Conservation (phyloP, 2,113 vertebrate genomes). For the Alaudala cheleensis region DNA sequence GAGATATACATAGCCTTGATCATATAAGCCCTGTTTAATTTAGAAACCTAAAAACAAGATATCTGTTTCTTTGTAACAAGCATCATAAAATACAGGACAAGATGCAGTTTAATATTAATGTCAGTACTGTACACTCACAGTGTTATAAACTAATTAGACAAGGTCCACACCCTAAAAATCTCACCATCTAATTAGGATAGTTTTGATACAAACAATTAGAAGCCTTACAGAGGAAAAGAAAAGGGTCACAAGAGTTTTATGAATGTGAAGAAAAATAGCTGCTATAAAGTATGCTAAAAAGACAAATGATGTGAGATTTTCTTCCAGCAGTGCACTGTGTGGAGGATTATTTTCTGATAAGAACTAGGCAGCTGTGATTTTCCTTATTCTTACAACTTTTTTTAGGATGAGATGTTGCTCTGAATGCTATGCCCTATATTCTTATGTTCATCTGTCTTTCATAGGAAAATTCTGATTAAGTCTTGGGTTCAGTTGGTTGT, state of each 20-base stretch:
- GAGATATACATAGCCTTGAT: background rate
- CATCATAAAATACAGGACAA: background rate
- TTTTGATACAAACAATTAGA: background rate
- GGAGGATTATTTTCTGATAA: background rate
- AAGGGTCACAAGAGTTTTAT: background rate
- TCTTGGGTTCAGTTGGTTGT: background rate
- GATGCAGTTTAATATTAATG: background rate
- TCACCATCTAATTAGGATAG: background rate
- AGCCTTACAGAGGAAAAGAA: background rate
- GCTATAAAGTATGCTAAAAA: background rate
- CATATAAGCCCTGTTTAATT: background rate
- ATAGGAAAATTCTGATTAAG: background rate
- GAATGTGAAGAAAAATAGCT: background rate
- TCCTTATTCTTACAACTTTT: background rate
- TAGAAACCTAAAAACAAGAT: background rate
- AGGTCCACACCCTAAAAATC: background rate
- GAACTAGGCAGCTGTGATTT: background rate
- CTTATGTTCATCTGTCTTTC: background rate
- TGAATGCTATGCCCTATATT: background rate
- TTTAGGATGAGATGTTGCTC: background rate
- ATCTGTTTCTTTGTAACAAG: background rate
- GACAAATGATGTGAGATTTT: background rate
- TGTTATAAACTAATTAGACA: background rate
- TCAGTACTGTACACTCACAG: background rate
- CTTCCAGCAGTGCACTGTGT: background rate